A percentile compares a stretch with the other conserved stretches of the same genome.
phyloP scores from a whole-genome alignment of 2,888 invertebrate species.

The Apoda limacodes region DNA sequence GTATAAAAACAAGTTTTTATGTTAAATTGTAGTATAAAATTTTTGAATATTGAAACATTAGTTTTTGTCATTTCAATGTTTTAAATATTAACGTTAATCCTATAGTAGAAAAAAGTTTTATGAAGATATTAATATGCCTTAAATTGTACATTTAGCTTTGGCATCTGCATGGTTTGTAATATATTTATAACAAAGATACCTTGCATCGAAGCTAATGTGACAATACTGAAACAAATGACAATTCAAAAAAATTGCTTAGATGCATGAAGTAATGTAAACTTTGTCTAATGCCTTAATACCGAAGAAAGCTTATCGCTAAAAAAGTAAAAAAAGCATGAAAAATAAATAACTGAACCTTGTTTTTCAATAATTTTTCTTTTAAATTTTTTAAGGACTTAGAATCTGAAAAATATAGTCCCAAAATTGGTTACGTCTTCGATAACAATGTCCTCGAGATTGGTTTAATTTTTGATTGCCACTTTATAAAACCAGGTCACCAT shows the following conservation, averaged over 20 bases:
- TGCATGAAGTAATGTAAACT: background rate
- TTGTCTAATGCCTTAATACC: too few relatives aligned
- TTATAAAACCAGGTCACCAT: conserved; percentile 30
- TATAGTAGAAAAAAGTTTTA: too few relatives aligned
- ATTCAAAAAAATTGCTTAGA: background rate
- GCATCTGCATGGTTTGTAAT: too few relatives aligned
- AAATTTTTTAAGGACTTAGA: conserved; percentile 55
- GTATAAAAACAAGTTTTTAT: too few relatives aligned
- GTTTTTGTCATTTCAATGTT: too few relatives aligned
- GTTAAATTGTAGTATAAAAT: too few relatives aligned
- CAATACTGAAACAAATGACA: conserved; percentile 25
- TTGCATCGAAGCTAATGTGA: conserved; percentile 13
- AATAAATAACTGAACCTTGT: too few relatives aligned
- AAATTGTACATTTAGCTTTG: too few relatives aligned
- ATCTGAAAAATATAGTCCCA: conserved; percentile 46
- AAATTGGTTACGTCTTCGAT: conserved; percentile 52
- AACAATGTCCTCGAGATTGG: conserved; percentile 31
- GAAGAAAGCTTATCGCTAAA: background rate
- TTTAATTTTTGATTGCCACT: conserved; percentile 36
- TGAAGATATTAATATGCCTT: too few relatives aligned
- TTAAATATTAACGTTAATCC: too few relatives aligned
- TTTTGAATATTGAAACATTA: too few relatives aligned
- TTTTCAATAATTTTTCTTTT: conserved; percentile 19
- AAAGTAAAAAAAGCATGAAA: background rate
- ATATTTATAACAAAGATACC: too few relatives aligned